These are phyloP conservation scores for Dromiciops gliroides DNA, from an alignment of 2,113 vertebrate genomes.

Conservation along the genomic window DNA sequence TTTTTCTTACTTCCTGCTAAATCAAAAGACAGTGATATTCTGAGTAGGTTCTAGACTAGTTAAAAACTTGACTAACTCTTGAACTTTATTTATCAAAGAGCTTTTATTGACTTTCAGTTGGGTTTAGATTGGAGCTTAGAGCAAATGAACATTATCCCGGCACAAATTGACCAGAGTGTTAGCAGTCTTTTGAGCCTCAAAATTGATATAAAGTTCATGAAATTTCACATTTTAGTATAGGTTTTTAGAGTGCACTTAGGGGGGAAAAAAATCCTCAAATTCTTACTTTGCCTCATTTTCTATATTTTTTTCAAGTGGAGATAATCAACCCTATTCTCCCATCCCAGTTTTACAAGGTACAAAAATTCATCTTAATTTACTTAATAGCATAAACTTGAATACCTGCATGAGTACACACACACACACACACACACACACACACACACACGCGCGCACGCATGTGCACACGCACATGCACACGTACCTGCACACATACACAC, in stretches of 20 bases:
- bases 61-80: neutral
- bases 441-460: no score
- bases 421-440: no score
- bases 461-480: no score
- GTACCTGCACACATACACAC: neutral
- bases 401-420: neutral
- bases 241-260: neutral
- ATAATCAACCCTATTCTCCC: neutral
- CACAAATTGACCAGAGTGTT: neutral
- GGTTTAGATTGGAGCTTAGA: neutral
- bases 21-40: neutral
- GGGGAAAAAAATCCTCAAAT: neutral
- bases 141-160: neutral
- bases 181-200: slow-evolving; percentile 1
- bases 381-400: neutral
- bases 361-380: neutral
- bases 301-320: neutral
- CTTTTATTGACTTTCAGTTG: slow-evolving; percentile 8
- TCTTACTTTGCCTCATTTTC: neutral
- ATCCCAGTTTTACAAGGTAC: neutral
- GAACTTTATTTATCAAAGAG: neutral
- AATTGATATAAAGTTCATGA: neutral
- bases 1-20: neutral
- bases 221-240: neutral
- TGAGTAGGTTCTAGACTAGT: neutral